Base-by-base conservation (phyloP, 2,113 vertebrate genomes). In the Lasiurus cinereus region DNA sequence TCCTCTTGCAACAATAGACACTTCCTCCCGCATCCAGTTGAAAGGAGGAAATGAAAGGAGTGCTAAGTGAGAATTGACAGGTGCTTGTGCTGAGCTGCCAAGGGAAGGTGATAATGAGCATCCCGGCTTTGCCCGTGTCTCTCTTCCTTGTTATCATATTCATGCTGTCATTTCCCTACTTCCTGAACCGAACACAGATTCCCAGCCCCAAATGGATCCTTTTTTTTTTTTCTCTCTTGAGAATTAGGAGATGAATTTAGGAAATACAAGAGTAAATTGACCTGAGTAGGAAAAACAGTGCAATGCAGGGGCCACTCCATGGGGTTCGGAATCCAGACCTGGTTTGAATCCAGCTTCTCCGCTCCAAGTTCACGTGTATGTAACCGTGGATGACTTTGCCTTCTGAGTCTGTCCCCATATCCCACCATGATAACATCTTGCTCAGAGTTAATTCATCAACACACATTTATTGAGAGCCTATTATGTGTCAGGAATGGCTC, bases 1-100 rank as follows among this genome's bases (percentile, higher is more conserved):
- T 93, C 54, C 73, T 92, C 88, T 96, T 62, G 36, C 64, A 88
- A 88, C 82, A 95, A 86, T 69, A 96, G 94, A 92, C 59, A 54
- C 36, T 90, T 79, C 50, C n/a, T 29, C 48, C 62, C 21, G 19
- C 39, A 83, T 24, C 73, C 59, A 43, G 66, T 24, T 89, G 66
- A 95, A 94, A 94, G 88, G 50, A 85, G 74, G 73, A 90, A 94
- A 83, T 72, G 73, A 91, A 95, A 90, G 80, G 66, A 91, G 78
- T 19, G 73, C 54, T 91, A 83, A 96, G 88, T 86, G 95, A 94
- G 82, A 88, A 96, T 39, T 89, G 85, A 95, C 59, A 69, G 62
- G 88, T 31, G 56, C 46, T 43, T 15, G 36, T 0, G 0, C 64
- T 14, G 46, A 88, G 56, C 77, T 76, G 64, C 52, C 82, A 59